A percentile compares a stretch with the other conserved stretches of the same genome.
Conservation (phyloP, 2,113 vertebrate species). For the Stercorarius parasiticus region DNA sequence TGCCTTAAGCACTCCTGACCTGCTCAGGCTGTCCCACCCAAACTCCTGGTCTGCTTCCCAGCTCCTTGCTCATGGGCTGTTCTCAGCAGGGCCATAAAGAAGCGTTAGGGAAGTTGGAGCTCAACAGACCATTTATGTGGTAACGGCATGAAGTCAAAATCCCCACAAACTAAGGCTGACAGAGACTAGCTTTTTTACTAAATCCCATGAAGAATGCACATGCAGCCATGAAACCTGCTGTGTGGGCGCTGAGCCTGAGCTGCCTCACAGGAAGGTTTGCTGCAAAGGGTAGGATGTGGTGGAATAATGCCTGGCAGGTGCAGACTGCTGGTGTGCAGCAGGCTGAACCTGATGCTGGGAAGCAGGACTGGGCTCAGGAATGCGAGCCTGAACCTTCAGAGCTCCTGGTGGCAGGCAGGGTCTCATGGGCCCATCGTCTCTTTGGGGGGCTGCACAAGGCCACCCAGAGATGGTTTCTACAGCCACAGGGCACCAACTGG, state of each 20-base stretch:
- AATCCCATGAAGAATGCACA: not conserved
- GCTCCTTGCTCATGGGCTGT: not conserved
- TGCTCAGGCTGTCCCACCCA: not conserved
- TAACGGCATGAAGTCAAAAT: not conserved
- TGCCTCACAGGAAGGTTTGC: not conserved
- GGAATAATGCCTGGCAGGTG: accelerated
- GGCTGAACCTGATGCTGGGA: not conserved
- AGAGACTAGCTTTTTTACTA: not conserved
- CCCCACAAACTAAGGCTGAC: not conserved
- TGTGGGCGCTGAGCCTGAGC: accelerated
- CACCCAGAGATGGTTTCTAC: not conserved
- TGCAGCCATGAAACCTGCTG: not conserved
- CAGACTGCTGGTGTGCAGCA: accelerated
- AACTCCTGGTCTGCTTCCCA: not conserved
- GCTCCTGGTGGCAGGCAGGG: not conserved
- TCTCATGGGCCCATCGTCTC: not conserved
- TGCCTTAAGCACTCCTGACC: not conserved
- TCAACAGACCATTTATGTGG: not conserved
- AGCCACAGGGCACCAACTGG: not conserved
- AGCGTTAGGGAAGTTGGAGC: not conserved
- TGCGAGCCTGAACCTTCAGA: not conserved
- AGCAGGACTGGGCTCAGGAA: not conserved
- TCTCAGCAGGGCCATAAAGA: not conserved
- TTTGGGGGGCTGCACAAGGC: not conserved
- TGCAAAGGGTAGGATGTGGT: not conserved